Conservation (phyloP, 1,140 invertebrate species). For the Anastrepha ludens region DNA sequence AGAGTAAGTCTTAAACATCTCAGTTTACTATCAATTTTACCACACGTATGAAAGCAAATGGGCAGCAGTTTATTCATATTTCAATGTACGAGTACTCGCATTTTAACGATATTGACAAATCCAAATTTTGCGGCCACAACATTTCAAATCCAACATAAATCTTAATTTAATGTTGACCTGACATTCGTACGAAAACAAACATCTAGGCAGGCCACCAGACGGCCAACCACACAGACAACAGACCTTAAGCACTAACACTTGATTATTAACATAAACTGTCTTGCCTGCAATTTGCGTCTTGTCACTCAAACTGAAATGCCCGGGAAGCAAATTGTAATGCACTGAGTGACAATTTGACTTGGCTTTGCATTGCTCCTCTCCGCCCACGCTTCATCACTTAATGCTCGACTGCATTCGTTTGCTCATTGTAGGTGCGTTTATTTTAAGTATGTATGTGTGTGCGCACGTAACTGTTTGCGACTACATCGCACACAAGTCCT, state of each 20-base stretch:
- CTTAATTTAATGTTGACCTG: constrained; percentile 45
- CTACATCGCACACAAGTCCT: background rate
- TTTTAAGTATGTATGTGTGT: background rate
- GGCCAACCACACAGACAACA: background rate
- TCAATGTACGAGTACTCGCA: background rate
- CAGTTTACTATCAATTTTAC: background rate
- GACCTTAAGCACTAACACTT: constrained; percentile 24
- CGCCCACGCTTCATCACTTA: background rate
- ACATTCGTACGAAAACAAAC: constrained; percentile 38
- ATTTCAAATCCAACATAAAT: constrained; percentile 35
- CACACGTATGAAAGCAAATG: background rate
- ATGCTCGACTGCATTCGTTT: background rate
- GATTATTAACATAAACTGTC: constrained; percentile 41
- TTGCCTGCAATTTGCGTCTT: constrained; percentile 34
- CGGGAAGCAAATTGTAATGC: constrained; percentile 13
- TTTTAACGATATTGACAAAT: constrained; percentile 34
- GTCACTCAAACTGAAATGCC: constrained; percentile 30
- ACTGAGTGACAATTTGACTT: background rate
- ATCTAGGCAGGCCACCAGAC: background rate
- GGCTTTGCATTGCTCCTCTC: background rate
- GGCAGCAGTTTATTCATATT: background rate
- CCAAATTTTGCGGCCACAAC: constrained; percentile 6
- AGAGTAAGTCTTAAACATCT: background rate
- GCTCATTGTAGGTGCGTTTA: background rate
- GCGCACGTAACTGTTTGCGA: background rate